A percentile compares a stretch with the other conserved stretches of the same genome.
These are phyloP conservation scores for Empidonax alnorum DNA, from an alignment of 2,113 vertebrate species.

Conservation along the genomic window DNA sequence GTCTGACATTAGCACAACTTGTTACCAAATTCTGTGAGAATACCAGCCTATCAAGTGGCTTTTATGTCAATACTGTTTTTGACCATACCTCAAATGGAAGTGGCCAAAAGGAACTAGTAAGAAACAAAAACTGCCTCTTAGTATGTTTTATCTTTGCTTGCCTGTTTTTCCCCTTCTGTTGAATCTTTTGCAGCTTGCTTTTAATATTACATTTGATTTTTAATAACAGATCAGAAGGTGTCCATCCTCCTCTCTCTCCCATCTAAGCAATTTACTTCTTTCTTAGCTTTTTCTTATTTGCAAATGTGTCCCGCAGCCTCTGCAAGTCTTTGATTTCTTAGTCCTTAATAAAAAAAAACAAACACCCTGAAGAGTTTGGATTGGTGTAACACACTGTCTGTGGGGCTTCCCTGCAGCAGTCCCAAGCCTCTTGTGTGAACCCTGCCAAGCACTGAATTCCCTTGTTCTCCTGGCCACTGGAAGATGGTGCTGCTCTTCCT, in stretches of 20 bases:
- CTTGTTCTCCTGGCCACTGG: accelerated
- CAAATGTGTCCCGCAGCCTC: background rate
- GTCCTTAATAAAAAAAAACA: background rate
- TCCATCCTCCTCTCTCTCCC: background rate
- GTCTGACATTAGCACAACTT: background rate
- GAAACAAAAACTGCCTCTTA: background rate
- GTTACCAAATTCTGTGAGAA: background rate
- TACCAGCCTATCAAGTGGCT: background rate
- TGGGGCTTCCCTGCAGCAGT: too few species aligned
- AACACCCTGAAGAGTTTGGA: background rate
- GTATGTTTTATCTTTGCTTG: background rate
- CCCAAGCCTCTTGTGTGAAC: accelerated
- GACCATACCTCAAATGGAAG: background rate
- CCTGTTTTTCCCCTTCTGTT: background rate
- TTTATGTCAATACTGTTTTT: background rate
- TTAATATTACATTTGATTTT: background rate
- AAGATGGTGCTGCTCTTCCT: background rate
- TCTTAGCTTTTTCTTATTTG: background rate
- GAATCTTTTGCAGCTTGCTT: background rate
- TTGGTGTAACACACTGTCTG: accelerated
- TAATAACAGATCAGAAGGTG: background rate
- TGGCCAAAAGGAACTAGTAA: background rate
- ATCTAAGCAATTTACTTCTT: background rate
- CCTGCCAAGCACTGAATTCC: accelerated
- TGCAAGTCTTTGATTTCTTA: background rate